phyloP scores from a whole-genome alignment of 2,888 invertebrate species.

The Frankliniella intonsa region DNA sequence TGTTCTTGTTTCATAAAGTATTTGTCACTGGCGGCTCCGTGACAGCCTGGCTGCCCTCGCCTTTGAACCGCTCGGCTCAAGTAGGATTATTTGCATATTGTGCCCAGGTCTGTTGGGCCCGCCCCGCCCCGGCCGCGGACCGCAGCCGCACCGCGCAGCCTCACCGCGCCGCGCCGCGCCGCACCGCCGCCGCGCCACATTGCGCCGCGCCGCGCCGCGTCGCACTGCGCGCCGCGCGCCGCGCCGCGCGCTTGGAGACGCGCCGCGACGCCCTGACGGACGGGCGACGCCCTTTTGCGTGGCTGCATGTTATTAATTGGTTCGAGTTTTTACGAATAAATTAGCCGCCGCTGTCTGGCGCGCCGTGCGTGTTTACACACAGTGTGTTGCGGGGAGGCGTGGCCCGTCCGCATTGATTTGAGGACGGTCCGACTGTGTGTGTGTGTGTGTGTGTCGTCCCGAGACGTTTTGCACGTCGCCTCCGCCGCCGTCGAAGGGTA shows the following conservation, averaged over 20 bases:
- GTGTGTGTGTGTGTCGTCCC: too few relatives aligned
- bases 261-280: neutral
- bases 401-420: neutral
- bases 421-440: too few relatives aligned
- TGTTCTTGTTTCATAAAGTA: slow-evolving; percentile 2
- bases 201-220: neutral
- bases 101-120: neutral
- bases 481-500: too few relatives aligned
- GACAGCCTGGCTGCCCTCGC: neutral
- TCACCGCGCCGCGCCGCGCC: neutral
- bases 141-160: neutral
- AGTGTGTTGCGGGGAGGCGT: neutral
- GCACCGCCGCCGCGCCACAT: neutral
- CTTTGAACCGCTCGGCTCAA: neutral
- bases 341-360: slow-evolving; percentile 13
- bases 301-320: slow-evolving; percentile 20
- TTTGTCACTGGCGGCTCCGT: slow-evolving; percentile 21
- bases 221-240: neutral
- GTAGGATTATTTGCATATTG: slow-evolving; percentile 23
- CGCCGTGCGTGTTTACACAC: neutral
- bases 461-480: too few relatives aligned
- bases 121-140: neutral
- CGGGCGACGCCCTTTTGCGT: slow-evolving; percentile 13
- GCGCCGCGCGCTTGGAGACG: neutral
- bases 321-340: slow-evolving; percentile 20